Evolutionary conservation across 2,888 invertebrate genomes (phyloP), one percentile per base, ranked within the genome.

Genomic region (Belgica antarctica): DNA sequence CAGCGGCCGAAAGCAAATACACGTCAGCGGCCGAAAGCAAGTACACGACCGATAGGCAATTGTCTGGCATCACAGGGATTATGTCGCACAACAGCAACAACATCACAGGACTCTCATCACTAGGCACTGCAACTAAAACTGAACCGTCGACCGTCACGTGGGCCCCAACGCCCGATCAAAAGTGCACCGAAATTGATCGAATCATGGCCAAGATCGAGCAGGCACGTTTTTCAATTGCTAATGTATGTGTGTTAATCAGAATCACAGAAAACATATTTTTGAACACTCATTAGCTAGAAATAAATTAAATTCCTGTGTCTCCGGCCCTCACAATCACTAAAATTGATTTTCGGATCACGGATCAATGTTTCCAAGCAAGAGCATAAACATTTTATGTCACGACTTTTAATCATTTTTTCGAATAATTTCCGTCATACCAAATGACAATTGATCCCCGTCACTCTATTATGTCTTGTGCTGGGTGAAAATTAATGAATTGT

Each of bases 131-230:
- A 1, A 12, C 57, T 10, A 68, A 68, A 68, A 46, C 57, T 17
- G 68, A 68, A 34, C 1, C 68, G 69, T 76, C 76, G 74, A 79
- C 78, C 73, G 79, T 79, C 75, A 81, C 78, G 74, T 80, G 77
- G 80, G 81, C 77, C 74, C 80, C 76, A 75, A 81, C 74, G 77
- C 78, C 66, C 71, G 75, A 75, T 77, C 78, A 77, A 76, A 77
- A 79, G 74, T 87, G 86, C 73, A 86, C 88, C 47, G 94, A 94
- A 82, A 94, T 94, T 78, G 94, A 94, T 81, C 86, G 92, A 77
- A 92, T 95, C 79, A 94, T 95, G 91, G 94, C 94, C 74, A 94
- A 94, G 84, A 92, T 95, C 76, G 94, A 94, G 81, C 94, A 94
- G 79, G 80, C 77, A 76, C 75, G 75, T 75, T 74, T 76, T 75